Percentiles rank a stretch among this genome's conserved stretches.
Conservation (phyloP, 2,888 invertebrate species). For the Nymphalis urticae region DNA sequence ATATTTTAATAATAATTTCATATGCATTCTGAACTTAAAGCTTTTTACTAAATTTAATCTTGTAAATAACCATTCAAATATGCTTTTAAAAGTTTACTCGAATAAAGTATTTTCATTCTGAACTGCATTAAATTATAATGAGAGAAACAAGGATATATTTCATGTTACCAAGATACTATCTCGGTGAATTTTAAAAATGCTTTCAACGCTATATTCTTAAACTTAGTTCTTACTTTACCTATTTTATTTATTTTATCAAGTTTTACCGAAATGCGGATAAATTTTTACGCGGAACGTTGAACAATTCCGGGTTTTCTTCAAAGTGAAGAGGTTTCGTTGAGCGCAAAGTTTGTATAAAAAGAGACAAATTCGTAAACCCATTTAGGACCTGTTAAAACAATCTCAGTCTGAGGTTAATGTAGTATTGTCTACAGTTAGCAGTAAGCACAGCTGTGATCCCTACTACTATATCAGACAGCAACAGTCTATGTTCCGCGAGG, state of each 20-base stretch:
- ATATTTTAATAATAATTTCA: too few species aligned
- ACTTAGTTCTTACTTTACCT: slow-evolving; percentile 21
- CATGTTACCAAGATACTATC: neutral
- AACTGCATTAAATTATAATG: neutral
- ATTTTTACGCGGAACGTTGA: slow-evolving; percentile 13
- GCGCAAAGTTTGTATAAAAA: slow-evolving; percentile 25
- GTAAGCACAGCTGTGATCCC: slow-evolving; percentile 35
- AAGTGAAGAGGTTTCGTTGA: slow-evolving; percentile 25
- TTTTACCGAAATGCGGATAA: slow-evolving; percentile 23
- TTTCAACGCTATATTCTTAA: slow-evolving; percentile 8
- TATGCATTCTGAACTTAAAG: too few species aligned
- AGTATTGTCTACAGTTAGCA: slow-evolving; percentile 38
- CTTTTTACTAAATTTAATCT: too few species aligned
- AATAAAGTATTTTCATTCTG: too few species aligned
- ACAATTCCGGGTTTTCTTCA: slow-evolving; percentile 1
- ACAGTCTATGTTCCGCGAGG: neutral
- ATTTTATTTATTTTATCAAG: slow-evolving; percentile 21
- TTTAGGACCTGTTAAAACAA: slow-evolving; percentile 66
- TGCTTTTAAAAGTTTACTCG: too few species aligned
- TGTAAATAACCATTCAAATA: too few species aligned
- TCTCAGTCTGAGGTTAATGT: slow-evolving; percentile 57
- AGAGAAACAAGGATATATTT: neutral
- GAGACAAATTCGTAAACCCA: slow-evolving; percentile 59
- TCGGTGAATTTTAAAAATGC: slow-evolving; percentile 4
- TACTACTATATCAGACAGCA: slow-evolving; percentile 22